A percentile compares a stretch with the other conserved stretches of the same genome.
Evolutionary conservation across 2,797 vertebrate genomes (phyloP).

Genomic region (Ctenosaura bakeri): DNA sequence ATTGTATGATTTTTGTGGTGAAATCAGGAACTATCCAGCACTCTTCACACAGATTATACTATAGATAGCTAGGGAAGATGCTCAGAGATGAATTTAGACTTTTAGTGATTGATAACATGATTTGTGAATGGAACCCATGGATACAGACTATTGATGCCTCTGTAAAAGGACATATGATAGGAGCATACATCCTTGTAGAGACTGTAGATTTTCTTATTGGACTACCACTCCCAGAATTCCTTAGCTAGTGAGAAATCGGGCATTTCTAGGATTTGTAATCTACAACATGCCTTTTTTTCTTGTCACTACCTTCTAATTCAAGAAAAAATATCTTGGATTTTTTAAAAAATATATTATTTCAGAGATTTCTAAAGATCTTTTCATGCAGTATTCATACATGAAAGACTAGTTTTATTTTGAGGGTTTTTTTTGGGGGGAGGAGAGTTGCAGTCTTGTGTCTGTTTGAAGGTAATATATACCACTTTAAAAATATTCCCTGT

Average conservation of each 20-base stretch:
- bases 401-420: constrained; percentile 5
- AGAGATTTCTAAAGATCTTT: constrained; percentile 22
- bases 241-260: no score
- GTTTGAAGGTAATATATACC: neutral
- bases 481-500: constrained; percentile 17
- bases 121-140: constrained; percentile 7
- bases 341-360: neutral
- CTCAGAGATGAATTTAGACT: neutral
- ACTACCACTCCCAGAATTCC: no score
- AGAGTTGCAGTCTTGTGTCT: no score
- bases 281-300: neutral
- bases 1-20: neutral
- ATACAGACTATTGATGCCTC: neutral
- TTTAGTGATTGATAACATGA: neutral
- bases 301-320: neutral
- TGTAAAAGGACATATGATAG: neutral
- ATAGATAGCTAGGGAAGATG: neutral
- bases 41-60: neutral
- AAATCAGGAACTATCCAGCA: neutral
- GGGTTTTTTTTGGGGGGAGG: no score
- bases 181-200: neutral
- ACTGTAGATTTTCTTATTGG: no score
- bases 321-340: neutral
- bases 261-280: no score
- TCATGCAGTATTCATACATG: constrained; percentile 26